Evolutionary conservation across 1,140 invertebrate species (phyloP).

Genomic region (Tribolium castaneum): DNA sequence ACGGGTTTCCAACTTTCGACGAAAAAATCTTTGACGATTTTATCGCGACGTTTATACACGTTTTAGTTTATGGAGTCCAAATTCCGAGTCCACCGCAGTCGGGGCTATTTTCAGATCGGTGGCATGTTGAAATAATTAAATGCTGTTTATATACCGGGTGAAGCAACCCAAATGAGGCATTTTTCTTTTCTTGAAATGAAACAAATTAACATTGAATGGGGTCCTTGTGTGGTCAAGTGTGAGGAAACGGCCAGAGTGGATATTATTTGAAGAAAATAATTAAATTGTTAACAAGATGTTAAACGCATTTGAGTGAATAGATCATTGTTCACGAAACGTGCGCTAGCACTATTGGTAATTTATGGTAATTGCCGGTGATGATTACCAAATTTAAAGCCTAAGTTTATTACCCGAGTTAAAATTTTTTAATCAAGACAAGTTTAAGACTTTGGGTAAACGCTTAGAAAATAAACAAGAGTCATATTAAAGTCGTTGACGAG

Average conservation of each 20-base stretch:
- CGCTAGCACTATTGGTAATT: neutral
- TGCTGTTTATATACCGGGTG: constrained; percentile 20
- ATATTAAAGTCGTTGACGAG: neutral
- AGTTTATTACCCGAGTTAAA: neutral
- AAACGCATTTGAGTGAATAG: neutral
- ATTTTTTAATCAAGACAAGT: neutral
- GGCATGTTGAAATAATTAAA: constrained; percentile 36
- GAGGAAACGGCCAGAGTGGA: neutral
- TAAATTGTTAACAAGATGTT: neutral
- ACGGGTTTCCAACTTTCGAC: constrained; percentile 11
- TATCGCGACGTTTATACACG: constrained; percentile 27
- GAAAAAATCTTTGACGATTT: constrained; percentile 23
- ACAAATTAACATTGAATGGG: neutral
- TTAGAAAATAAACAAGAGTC: neutral
- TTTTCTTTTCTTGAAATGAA: neutral
- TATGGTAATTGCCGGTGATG: neutral
- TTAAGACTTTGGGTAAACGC: too few relatives aligned
- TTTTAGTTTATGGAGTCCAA: constrained; percentile 18
- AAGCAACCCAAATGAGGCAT: neutral
- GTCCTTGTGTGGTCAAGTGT: neutral
- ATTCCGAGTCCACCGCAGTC: constrained; percentile 23
- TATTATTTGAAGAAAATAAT: neutral
- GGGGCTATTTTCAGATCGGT: constrained; percentile 10
- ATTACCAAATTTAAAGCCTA: neutral
- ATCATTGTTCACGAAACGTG: neutral